Percentiles rank a stretch among this genome's conserved stretches.
Conservation (phyloP, 2,797 vertebrate species). For the Hypotaenidia okinawae region DNA sequence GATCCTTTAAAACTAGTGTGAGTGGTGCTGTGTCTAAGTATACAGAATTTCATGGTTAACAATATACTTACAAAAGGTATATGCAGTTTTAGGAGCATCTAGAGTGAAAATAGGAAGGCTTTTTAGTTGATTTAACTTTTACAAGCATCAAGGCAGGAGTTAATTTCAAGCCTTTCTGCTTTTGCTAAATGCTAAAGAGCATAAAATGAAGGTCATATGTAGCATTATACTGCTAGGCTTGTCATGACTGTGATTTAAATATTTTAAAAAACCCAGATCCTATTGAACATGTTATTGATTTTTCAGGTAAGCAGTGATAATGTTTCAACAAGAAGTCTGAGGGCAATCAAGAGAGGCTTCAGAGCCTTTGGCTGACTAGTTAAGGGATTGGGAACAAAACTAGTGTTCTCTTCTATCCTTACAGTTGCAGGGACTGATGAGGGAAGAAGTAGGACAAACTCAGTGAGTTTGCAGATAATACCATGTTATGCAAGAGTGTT, state of each 20-base stretch:
- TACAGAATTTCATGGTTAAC: neutral
- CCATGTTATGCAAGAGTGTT: too few relatives aligned
- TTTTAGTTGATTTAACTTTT: neutral
- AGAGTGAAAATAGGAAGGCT: neutral
- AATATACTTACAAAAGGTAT: neutral
- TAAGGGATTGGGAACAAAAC: too few relatives aligned
- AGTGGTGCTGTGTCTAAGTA: neutral
- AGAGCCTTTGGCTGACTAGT: too few relatives aligned
- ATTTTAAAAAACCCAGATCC: neutral
- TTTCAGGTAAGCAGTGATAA: too few relatives aligned
- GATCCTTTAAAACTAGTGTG: neutral
- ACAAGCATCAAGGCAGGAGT: neutral
- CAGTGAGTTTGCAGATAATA: too few relatives aligned
- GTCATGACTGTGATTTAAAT: neutral
- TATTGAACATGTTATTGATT: neutral
- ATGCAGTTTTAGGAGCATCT: neutral
- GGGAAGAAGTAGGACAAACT: too few relatives aligned
- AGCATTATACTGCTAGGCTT: conserved; percentile 23
- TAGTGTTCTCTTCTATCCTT: too few relatives aligned
- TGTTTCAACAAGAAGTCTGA: too few relatives aligned
- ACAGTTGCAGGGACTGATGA: too few relatives aligned
- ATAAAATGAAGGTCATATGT: conserved; percentile 21
- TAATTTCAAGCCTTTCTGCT: neutral
- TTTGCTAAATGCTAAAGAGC: conserved; percentile 28
- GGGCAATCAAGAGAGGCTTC: too few relatives aligned